A percentile compares a stretch with the other conserved stretches of the same genome.
These are phyloP conservation scores for Phoxinus phoxinus DNA, from an alignment of 2,113 vertebrate genomes.

Conservation along the genomic window DNA sequence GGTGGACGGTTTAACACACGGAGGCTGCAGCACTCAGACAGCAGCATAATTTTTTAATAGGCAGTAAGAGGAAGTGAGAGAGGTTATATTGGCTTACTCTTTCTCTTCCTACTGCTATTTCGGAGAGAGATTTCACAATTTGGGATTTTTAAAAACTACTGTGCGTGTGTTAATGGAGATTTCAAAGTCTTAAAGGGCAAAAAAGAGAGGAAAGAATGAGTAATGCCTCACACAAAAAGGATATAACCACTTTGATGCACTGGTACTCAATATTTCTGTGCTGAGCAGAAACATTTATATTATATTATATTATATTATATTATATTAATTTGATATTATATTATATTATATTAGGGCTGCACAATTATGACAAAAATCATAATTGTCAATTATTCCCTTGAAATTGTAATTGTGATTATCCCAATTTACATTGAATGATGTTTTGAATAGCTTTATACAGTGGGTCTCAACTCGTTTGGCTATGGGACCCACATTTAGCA, in stretches of 20 bases:
- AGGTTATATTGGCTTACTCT: background rate
- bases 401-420: no score
- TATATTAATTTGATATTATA: background rate
- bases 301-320: background rate
- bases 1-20: background rate
- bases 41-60: constrained; percentile 28
- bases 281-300: background rate
- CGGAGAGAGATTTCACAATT: constrained; percentile 7
- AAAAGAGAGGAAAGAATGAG: background rate
- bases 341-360: background rate
- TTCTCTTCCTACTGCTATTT: background rate
- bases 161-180: constrained; percentile 9
- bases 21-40: background rate
- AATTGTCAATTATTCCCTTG: no score
- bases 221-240: background rate
- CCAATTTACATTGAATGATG: no score
- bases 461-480: no score
- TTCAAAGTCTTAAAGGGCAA: background rate
- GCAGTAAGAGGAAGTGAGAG: background rate
- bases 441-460: no score
- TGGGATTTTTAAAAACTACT: background rate
- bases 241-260: background rate
- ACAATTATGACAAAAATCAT: no score
- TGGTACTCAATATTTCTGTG: background rate
- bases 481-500: no score